A percentile compares a stretch with the other conserved stretches of the same genome.
These are phyloP conservation scores for Hemicordylus capensis DNA, from an alignment of 2,113 vertebrate genomes.

Conservation along the genomic window DNA sequence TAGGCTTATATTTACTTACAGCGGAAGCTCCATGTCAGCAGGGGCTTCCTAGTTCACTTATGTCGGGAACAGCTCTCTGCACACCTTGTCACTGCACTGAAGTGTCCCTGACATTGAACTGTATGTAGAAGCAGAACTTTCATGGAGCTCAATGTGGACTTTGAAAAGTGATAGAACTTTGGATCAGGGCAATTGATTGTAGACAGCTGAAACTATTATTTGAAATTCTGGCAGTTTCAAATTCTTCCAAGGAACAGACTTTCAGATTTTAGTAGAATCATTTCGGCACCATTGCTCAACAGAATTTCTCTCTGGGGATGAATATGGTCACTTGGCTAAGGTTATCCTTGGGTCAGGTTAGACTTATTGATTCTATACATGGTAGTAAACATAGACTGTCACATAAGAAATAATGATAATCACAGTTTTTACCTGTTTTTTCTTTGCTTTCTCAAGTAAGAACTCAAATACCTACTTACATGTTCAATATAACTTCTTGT, in stretches of 20 bases:
- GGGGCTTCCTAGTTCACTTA: not conserved
- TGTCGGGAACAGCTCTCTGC: not conserved
- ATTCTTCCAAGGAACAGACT: not conserved
- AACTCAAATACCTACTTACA: not conserved
- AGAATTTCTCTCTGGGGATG: not conserved
- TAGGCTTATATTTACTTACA: not conserved
- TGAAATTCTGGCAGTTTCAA: not conserved
- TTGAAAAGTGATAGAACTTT: not conserved
- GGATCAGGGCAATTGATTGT: not conserved
- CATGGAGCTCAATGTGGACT: not conserved
- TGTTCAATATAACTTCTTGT: not conserved
- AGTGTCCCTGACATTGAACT: not conserved
- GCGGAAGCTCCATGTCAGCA: not conserved
- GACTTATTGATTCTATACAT: not conserved
- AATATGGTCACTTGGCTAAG: not conserved
- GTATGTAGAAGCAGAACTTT: not conserved
- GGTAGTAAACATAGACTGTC: not conserved
- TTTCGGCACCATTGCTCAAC: not conserved
- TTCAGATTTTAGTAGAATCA: not conserved
- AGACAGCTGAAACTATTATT: not conserved
- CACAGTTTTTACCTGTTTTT: too few species aligned
- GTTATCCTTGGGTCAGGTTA: not conserved
- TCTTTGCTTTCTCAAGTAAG: not conserved
- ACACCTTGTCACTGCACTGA: not conserved
- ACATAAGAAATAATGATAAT: not conserved